Conservation (phyloP, 2,797 vertebrate genomes). For the Ptychobarbus kaznakovi region DNA sequence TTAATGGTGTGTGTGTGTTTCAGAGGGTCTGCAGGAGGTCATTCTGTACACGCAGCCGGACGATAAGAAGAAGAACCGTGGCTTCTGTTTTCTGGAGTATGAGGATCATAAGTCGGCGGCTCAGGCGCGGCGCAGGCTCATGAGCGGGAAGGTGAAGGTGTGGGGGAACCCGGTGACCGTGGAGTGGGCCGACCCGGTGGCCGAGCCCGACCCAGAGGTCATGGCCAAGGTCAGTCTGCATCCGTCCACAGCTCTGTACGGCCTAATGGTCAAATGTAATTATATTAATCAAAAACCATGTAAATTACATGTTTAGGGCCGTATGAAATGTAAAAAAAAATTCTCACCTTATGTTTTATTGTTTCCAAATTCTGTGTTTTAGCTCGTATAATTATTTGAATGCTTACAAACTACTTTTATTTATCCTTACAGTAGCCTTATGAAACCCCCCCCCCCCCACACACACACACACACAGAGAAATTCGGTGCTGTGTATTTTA, state of each 20-base stretch:
- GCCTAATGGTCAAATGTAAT: too few relatives aligned
- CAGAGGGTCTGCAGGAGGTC: slow-evolving; percentile 87
- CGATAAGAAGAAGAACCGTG: slow-evolving; percentile 99
- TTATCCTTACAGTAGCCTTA: too few relatives aligned
- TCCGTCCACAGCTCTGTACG: not conserved
- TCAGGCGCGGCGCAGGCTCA: slow-evolving; percentile 96
- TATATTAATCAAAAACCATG: too few relatives aligned
- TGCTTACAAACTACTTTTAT: too few relatives aligned
- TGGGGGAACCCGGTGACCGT: slow-evolving; percentile 99
- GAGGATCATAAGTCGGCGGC: slow-evolving; percentile 99
- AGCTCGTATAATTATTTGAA: too few relatives aligned
- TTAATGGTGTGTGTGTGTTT: slow-evolving; percentile 12
- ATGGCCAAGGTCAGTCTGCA: slow-evolving; percentile 88
- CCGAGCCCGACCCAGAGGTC: slow-evolving; percentile 96
- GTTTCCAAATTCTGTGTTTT: too few relatives aligned
- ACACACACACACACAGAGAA: too few relatives aligned
- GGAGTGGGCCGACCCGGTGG: slow-evolving; percentile 98
- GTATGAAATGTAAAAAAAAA: too few relatives aligned
- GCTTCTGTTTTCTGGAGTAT: slow-evolving; percentile 98
- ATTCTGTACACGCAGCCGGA: slow-evolving; percentile 99
- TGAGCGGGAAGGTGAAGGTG: slow-evolving; percentile 99
- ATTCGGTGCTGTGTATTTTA: too few relatives aligned
- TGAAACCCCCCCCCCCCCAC: too few relatives aligned
- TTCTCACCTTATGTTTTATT: too few relatives aligned
- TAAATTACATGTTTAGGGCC: too few relatives aligned